Evolutionary conservation across 2,113 vertebrate species (phyloP).

Genomic region (Rhinopomastus cyanomelas): DNA sequence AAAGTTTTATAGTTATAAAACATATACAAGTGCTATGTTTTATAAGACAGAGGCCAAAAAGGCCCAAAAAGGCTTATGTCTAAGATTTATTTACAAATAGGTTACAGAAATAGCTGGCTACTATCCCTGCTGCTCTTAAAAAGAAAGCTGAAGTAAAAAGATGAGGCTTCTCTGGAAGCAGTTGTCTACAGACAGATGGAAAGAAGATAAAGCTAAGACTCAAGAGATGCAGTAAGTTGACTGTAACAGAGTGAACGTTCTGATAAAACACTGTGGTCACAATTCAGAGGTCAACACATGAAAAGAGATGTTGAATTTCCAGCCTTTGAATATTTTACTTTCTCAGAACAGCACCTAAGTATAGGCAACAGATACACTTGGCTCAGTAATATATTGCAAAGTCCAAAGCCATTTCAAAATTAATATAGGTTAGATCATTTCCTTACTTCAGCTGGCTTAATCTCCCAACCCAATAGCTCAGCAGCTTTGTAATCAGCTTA

Average conservation of each 20-base stretch:
- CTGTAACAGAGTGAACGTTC: not conserved
- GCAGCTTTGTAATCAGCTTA: not conserved
- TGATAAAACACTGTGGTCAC: not conserved
- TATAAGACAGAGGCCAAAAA: not conserved
- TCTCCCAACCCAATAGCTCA: not conserved
- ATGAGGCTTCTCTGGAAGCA: not conserved
- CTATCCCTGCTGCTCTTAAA: not conserved
- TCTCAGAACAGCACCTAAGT: not conserved
- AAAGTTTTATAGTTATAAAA: not conserved
- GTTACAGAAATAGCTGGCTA: not conserved
- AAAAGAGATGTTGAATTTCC: not conserved
- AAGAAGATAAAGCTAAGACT: not conserved
- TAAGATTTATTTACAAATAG: conserved; percentile 18
- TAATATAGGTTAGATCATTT: not conserved
- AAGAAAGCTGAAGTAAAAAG: conserved; percentile 12
- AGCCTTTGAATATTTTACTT: not conserved
- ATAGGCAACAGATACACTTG: not conserved
- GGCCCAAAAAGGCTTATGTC: not conserved
- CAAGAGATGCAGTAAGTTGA: not conserved
- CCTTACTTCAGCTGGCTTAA: not conserved
- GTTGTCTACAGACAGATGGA: not conserved
- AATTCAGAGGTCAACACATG: not conserved
- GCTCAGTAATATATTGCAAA: not conserved
- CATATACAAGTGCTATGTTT: not conserved
- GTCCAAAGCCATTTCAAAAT: not conserved